Evolutionary conservation across 64 coral and sea anemone species (phyloP), one percentile per base, ranked within the genome.

Genomic region (Pachyseris speciosa): DNA sequence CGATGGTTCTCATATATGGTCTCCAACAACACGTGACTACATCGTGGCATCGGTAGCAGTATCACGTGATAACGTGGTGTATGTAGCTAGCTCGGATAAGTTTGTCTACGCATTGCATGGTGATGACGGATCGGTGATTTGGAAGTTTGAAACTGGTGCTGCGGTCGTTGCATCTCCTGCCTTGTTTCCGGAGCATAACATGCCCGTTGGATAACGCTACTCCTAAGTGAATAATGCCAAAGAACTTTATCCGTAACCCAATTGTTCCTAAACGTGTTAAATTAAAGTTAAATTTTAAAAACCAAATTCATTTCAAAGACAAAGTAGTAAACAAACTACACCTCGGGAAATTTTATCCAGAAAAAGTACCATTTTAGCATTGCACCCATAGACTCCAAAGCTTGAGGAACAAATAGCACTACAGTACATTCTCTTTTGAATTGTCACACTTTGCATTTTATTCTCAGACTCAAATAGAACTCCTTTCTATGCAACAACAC

Each of bases 81-180:
- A 77, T 78, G 94, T 90, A 11, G 91, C 83, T 1, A 96, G 94
- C 67, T 84, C 85, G n/a, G 90, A 96, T 65, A 92, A 87, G 3
- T 84, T 68, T 37, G 67, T 96, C 22, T 93, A 96, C 42, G 90
- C 94, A 12, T 32, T 96, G 2, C 59, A 96, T 47, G 94, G 91
- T 19, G 58, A 89, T 9, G 94, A 96, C 52, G 94, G 94, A 0
- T 84, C 84, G 8, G 63, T 96, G 2, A 37, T 96, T 7, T 96
- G 94, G 94, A 96, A 76, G 48, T 96, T 85, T 69, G 75, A 92
- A 65, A 96, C 94, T 55, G 89, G 89, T 12, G 94, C 72, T 28
- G 68, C 85, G 31, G 61, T 96, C 65, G 48, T 88, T 7, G 83
- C 94, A 6, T 83, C 94, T 17, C 94, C 94, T 17, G 90, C 63